Evolutionary conservation across 64 coral and sea anemone species (phyloP), one percentile per base, ranked within the genome.

Genomic region (Trachythela sp.): DNA sequence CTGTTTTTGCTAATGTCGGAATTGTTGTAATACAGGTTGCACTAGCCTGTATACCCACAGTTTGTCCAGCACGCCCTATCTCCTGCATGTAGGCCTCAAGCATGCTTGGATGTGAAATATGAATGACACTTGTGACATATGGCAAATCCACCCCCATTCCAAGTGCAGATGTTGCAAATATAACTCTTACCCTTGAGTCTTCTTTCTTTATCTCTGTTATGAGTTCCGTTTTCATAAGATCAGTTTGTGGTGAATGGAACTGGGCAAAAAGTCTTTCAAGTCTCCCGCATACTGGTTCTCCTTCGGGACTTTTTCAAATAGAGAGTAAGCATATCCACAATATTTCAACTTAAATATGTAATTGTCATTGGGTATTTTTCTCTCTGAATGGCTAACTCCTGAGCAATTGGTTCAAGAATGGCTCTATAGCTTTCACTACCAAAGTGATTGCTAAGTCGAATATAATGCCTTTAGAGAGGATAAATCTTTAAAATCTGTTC

Each of bases 101-200:
- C 36, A 13, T 91, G 31, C 90, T 89, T 18, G 83, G 89, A 33
- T 89, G 89, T 86, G 83, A 85, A 3, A 94, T 89, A 80, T 94
- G 89, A 36, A 95, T 92, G 33, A 91, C 70, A 13, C 88, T 24
- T 48, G 36, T 84, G 18, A 91, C 67, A 83, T 85, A 36, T 41
- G 89, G 86, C 36, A 70, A 33, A 89, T 94, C 89, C 88, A 94
- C 89, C 22, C 93, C 86, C 89, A 94, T 94, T 18, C 93, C 89
- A 77, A 94, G 89, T 27, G 89, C 89, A 76, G 89, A 91, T 29
- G 86, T 91, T 17, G 93, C 92, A 91, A 88, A 94, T 27, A 94
- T 8, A 10, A 91, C 89, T 31, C 92, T 59, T 10, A 91, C 38
- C 26, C 84, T 85, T 30, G 89, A 94, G 26, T 91, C 45, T 37